Conservation (phyloP, 2,888 invertebrate genomes). For the Machimus rusticus region DNA sequence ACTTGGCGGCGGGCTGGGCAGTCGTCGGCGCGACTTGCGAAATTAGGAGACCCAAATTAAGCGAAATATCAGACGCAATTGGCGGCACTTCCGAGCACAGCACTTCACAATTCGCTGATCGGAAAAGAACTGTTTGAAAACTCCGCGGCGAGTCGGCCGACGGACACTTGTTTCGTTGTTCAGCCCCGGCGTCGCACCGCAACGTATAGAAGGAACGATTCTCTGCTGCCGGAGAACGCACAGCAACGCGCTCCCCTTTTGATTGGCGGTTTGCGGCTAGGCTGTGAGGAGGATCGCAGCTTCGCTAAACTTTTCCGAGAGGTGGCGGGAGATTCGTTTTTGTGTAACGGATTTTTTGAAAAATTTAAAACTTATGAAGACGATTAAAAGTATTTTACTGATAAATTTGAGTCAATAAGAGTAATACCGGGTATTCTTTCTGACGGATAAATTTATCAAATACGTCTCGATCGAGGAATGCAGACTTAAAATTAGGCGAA, state of each 20-base stretch:
- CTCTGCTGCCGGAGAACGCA: background rate
- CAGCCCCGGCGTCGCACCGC: background rate
- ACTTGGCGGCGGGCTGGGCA: background rate
- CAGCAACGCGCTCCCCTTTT: background rate
- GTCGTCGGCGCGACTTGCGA: background rate
- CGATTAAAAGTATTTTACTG: no score
- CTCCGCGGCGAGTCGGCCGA: background rate
- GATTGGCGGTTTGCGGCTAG: background rate
- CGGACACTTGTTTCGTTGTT: background rate
- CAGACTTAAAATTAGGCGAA: no score
- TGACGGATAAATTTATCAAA: no score
- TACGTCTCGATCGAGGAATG: no score
- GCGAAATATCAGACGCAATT: background rate
- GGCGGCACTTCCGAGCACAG: background rate
- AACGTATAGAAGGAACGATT: background rate
- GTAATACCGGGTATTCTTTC: no score
- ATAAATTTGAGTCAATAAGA: no score
- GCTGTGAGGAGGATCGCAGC: background rate
- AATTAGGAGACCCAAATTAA: background rate
- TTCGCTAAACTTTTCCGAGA: background rate
- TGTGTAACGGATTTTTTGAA: background rate
- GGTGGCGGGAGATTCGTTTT: background rate
- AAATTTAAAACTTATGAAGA: no score
- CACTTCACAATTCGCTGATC: background rate
- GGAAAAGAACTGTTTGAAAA: background rate